phyloP scores from a whole-genome alignment of 2,888 invertebrate genomes.

The Patella caerulea region DNA sequence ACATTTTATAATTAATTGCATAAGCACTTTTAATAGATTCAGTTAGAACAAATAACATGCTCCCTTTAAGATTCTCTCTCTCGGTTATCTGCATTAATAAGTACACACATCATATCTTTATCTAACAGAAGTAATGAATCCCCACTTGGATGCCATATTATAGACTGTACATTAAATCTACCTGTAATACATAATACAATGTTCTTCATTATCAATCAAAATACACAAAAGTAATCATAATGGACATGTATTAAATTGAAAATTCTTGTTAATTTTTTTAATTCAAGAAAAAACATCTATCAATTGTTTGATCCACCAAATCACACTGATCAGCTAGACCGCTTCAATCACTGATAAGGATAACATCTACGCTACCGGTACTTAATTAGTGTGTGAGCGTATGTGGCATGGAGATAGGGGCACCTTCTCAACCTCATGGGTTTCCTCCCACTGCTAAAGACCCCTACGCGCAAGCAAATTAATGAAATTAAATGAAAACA shows the following conservation, averaged over 20 bases:
- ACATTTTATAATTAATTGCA: too few species aligned
- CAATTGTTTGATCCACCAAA: background rate
- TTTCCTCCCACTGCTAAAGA: too few species aligned
- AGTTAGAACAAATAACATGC: background rate
- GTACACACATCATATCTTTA: slow-evolving; percentile 70
- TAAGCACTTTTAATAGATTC: too few species aligned
- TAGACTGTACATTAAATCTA: slow-evolving; percentile 63
- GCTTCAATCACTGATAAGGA: too few species aligned
- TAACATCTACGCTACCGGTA: too few species aligned
- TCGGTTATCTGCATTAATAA: background rate
- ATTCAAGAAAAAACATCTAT: background rate
- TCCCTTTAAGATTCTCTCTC: background rate
- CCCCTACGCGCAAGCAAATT: too few species aligned
- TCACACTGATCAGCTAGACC: too few species aligned
- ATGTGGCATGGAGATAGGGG: too few species aligned
- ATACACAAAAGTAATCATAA: slow-evolving; percentile 11
- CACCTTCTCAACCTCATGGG: too few species aligned
- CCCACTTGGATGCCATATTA: slow-evolving; percentile 69
- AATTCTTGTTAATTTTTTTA: background rate
- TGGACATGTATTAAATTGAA: background rate
- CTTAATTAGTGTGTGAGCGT: too few species aligned
- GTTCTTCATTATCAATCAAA: background rate
- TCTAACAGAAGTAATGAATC: slow-evolving; percentile 65
- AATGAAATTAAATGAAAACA: too few species aligned
- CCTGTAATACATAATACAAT: slow-evolving; percentile 41